Evolutionary conservation across 2,113 vertebrate species (phyloP).

Genomic region (Oreochromis niloticus): DNA sequence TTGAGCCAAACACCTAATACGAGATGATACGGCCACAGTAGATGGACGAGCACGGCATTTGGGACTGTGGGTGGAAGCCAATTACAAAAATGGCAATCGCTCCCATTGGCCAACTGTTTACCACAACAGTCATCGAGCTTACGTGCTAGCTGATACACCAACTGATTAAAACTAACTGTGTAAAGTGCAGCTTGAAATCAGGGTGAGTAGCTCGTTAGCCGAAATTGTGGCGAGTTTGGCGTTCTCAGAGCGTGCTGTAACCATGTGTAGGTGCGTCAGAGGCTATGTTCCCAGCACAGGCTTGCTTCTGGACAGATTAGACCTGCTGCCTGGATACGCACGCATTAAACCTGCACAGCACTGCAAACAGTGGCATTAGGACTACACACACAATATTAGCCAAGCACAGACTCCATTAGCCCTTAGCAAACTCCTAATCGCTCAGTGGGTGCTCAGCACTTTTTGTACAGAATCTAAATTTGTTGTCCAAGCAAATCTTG

Average conservation of each 20-base stretch:
- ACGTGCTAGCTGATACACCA: background rate
- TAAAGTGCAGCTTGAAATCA: background rate
- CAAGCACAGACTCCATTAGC: constrained; percentile 27
- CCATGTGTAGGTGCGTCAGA: constrained; percentile 58
- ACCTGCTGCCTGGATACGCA: constrained; percentile 57
- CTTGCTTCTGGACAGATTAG: constrained; percentile 51
- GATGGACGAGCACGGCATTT: background rate
- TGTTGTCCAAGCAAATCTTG: constrained; percentile 16
- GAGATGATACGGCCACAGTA: background rate
- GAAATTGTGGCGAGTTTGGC: background rate
- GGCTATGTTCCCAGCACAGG: constrained; percentile 25
- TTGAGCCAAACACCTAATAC: background rate
- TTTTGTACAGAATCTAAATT: constrained; percentile 1
- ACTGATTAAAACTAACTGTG: background rate
- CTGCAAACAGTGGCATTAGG: constrained; percentile 56
- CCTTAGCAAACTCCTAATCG: constrained; percentile 39
- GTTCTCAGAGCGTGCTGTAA: constrained; percentile 31
- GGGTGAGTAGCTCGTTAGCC: background rate
- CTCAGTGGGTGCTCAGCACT: constrained; percentile 18
- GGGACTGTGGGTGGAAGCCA: background rate
- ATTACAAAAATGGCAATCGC: constrained; percentile 42
- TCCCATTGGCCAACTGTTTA: constrained; percentile 23
- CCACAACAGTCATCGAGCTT: background rate
- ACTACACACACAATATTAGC: constrained; percentile 22
- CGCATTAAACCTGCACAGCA: constrained; percentile 51